Conservation (phyloP, 2,888 invertebrate species). For the Apamea crenata region DNA sequence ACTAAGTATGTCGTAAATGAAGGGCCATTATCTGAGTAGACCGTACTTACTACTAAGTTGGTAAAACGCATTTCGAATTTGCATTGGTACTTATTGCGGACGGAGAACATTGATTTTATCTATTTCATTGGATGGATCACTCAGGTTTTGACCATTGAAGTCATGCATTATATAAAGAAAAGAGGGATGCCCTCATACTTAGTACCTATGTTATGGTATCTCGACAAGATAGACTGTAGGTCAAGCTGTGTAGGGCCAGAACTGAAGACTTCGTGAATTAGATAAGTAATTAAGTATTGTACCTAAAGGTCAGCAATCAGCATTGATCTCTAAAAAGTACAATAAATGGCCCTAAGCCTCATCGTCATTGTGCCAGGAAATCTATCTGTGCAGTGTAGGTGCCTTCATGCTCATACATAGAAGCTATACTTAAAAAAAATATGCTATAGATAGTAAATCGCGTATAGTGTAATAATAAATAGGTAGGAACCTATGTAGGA, state of each 20-base stretch:
- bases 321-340: background rate
- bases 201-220: background rate
- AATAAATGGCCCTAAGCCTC: background rate
- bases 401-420: too few species aligned
- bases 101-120: background rate
- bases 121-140: background rate
- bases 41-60: background rate
- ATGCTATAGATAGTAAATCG: too few species aligned
- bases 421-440: too few species aligned
- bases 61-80: background rate
- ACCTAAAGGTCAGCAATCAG: background rate
- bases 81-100: background rate
- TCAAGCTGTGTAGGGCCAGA: background rate
- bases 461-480: too few species aligned
- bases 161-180: background rate
- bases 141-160: background rate
- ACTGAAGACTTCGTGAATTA: background rate
- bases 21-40: background rate
- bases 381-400: background rate
- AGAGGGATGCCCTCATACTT: background rate
- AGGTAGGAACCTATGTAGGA: background rate
- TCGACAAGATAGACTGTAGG: background rate
- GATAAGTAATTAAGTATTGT: too few species aligned
- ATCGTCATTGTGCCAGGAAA: background rate
- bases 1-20: background rate